Conservation (phyloP, 2,113 vertebrate species). For the Grantiella picta region DNA sequence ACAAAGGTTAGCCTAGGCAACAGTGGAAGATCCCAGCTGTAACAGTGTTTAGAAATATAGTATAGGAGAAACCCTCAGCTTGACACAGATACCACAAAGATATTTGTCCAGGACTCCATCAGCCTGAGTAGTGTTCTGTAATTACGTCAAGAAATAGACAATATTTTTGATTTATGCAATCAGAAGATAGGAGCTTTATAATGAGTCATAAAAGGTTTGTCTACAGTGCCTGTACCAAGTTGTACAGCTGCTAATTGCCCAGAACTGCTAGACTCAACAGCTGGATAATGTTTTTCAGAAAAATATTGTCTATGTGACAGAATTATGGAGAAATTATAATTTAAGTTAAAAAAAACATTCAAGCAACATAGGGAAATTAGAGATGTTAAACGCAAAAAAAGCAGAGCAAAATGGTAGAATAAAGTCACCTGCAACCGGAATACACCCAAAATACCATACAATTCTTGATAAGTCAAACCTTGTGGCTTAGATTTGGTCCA, state of each 20-base stretch:
- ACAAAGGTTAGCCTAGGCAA: background rate
- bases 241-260: background rate
- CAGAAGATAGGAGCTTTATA: background rate
- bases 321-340: conserved; percentile 29
- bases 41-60: conserved; percentile 29
- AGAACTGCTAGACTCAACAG: background rate
- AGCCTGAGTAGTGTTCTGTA: conserved; percentile 29
- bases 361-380: conserved; percentile 44
- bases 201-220: background rate
- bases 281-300: conserved; percentile 1
- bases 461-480: conserved; percentile 79
- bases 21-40: conserved; percentile 57
- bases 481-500: conserved; percentile 67
- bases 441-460: conserved; percentile 64
- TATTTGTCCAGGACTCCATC: conserved; percentile 34
- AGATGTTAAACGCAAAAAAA: conserved; percentile 60
- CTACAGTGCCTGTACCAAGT: background rate
- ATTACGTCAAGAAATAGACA: conserved; percentile 63
- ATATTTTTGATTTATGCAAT: conserved; percentile 55
- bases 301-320: conserved; percentile 68
- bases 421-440: conserved; percentile 71
- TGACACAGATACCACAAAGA: conserved; percentile 44
- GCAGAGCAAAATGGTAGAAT: conserved; percentile 66
- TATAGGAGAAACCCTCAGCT: conserved; percentile 40
- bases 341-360: conserved; percentile 18